These are phyloP conservation scores for Lasioglossum vierecki DNA, from an alignment of 2,888 invertebrate genomes.

Conservation along the genomic window DNA sequence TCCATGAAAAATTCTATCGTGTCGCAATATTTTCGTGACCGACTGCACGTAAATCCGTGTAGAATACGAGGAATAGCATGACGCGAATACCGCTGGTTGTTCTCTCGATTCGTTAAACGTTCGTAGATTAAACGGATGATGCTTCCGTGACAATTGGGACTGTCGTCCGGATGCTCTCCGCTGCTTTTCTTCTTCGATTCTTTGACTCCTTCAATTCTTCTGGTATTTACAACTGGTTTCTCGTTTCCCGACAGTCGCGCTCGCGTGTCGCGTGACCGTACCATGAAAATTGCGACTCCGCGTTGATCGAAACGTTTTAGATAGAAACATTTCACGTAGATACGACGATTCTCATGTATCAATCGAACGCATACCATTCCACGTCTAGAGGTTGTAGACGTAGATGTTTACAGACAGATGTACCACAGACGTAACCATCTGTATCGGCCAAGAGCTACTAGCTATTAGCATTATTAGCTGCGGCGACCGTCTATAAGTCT, in stretches of 20 bases:
- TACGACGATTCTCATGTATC: neutral
- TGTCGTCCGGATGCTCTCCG: neutral
- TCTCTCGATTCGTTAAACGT: neutral
- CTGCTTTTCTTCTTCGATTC: neutral
- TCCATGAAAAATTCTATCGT: too few relatives aligned
- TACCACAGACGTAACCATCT: neutral
- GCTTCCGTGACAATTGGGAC: neutral
- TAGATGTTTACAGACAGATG: neutral
- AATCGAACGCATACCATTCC: neutral
- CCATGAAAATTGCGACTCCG: neutral
- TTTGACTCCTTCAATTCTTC: neutral
- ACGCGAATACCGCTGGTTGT: neutral
- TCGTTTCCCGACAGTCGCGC: slow-evolving; percentile 1
- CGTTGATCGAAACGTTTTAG: slow-evolving; percentile 13
- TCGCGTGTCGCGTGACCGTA: neutral
- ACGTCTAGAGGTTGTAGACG: neutral
- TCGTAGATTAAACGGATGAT: neutral
- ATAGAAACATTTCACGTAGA: neutral
- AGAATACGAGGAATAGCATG: neutral
- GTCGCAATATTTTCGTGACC: too few relatives aligned
- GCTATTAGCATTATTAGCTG: neutral
- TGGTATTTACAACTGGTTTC: neutral
- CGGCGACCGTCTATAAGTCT: neutral
- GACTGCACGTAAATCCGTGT: neutral
- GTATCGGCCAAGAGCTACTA: neutral